phyloP scores from a whole-genome alignment of 2,888 invertebrate species.

The Cheilosia soror region DNA sequence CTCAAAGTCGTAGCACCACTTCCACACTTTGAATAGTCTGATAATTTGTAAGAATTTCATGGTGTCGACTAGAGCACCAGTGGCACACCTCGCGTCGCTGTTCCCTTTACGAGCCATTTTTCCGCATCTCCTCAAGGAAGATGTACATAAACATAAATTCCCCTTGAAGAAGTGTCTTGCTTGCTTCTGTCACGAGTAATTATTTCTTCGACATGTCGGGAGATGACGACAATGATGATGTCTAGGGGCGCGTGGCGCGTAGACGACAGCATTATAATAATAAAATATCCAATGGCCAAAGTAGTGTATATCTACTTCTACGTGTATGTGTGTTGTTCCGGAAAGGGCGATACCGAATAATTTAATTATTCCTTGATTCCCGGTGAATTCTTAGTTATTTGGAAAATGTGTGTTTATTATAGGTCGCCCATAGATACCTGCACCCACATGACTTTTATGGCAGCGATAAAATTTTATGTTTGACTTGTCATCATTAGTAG shows the following conservation, averaged over 20 bases:
- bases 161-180: constrained; percentile 54
- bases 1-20: constrained; percentile 47
- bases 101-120: not conserved
- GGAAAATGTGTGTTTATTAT: constrained; percentile 21
- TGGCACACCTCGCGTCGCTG: not conserved
- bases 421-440: constrained; percentile 48
- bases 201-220: constrained; percentile 71
- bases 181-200: constrained; percentile 75
- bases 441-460: constrained; percentile 58
- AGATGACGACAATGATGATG: constrained; percentile 73
- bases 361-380: constrained; percentile 58
- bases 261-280: constrained; percentile 64
- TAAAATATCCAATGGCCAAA: constrained; percentile 51
- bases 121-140: constrained; percentile 22
- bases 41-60: constrained; percentile 74
- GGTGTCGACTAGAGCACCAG: constrained; percentile 35
- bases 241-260: constrained; percentile 67
- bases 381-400: constrained; percentile 48
- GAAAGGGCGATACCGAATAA: constrained; percentile 41
- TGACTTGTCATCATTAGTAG: constrained; percentile 71
- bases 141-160: too few relatives aligned
- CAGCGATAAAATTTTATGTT: constrained; percentile 65
- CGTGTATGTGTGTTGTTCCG: constrained; percentile 32
- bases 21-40: constrained; percentile 60
- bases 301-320: constrained; percentile 24